Percentiles rank a stretch among this genome's conserved stretches.
These are phyloP conservation scores for Mormyrops boulengeri DNA, from an alignment of 2,797 vertebrate genomes.

Conservation along the genomic window DNA sequence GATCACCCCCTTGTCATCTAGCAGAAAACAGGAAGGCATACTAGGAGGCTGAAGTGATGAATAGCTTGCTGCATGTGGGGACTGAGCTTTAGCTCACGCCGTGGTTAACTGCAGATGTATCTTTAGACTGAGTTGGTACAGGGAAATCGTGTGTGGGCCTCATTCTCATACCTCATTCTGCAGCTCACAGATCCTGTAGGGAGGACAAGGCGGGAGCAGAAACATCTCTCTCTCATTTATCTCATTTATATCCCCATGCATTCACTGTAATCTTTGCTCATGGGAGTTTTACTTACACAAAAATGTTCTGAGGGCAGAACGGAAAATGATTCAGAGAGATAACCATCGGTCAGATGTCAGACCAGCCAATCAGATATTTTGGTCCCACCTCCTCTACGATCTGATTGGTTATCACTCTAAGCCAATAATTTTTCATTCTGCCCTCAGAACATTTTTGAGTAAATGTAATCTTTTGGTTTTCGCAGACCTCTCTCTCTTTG, in stretches of 20 bases:
- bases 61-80: not conserved
- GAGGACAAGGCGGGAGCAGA: not conserved
- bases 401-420: not conserved
- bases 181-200: not conserved
- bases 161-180: not conserved
- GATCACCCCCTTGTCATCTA: not conserved
- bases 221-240: not conserved
- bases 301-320: not conserved
- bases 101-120: not conserved
- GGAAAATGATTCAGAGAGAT: not conserved
- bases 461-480: not conserved
- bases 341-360: not conserved
- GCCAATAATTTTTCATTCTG: not conserved
- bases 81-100: not conserved
- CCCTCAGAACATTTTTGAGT: not conserved
- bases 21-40: not conserved
- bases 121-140: not conserved
- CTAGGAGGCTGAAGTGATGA: not conserved
- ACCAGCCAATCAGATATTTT: not conserved
- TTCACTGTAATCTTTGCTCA: not conserved
- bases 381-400: not conserved
- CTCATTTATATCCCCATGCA: not conserved
- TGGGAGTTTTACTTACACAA: not conserved
- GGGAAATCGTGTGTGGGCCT: not conserved
- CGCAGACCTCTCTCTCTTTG: not conserved